Evolutionary conservation across 2,113 vertebrate genomes (phyloP), one percentile per base, ranked within the genome.

Genomic region (Pantherophis guttatus): DNA sequence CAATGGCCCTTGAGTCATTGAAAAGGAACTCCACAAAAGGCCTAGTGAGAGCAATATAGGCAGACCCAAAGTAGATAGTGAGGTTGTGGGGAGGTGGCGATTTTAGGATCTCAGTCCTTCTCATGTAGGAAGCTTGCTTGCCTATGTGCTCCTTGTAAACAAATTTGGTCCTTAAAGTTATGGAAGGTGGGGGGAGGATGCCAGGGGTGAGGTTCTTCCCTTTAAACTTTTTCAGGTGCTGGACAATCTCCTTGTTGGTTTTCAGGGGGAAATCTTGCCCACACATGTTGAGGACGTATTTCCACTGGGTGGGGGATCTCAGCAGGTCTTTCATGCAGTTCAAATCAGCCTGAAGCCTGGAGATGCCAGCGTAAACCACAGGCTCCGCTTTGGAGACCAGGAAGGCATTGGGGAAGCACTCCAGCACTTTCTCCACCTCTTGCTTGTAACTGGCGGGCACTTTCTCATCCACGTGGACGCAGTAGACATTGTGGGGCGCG

Each of bases 241-340:
- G 95, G 17, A 98, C 1, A 0, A 98, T 96, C 23, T 98, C 97
- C 93, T 5, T 94, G 93, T 98, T 98, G 88, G 97, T 98, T 75
- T 95, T 97, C 93, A 98, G 91, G 1, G 97, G 97, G 39, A 97
- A 98, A 85, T 98, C 97, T 48, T 98, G 97, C 1, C 97, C 97
- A 4, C 97, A 98, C 24, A 96, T 94, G 95, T 98, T 98, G 90
- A 98, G 86, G 5, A 96, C 59, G 0, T 97, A 98, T 57, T 94
- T 96, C 97, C 97, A 98, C 0, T 8, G 94, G 0, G 95, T 33
- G 12, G 58, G 0, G 0, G 95, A 95, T 3, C 29, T 13, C 15
- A 93, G 23, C 1, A 98, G 97, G 88, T 98, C 97, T 15, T 86
- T 62, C 93, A 98, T 86, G 93, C 97, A 98, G 95, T 97, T 93